Evolutionary conservation across 1,140 invertebrate species (phyloP).

Genomic region (Drosophila sturtevanti): DNA sequence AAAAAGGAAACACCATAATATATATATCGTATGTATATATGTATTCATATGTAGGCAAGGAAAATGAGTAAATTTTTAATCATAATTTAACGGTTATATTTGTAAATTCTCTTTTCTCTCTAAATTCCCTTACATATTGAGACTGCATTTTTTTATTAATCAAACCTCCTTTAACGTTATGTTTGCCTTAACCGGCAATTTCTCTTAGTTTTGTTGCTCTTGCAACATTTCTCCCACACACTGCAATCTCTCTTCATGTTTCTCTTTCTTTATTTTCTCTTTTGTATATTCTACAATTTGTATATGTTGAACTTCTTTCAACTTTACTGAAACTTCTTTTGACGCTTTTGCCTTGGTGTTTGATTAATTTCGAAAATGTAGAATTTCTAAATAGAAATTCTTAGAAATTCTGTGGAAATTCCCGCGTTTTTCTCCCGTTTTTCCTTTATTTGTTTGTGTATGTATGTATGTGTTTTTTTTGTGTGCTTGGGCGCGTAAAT

Average conservation of each 20-base stretch:
- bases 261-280: background rate
- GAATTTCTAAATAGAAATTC: conserved; percentile 71
- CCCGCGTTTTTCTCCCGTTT: conserved; percentile 28
- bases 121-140: background rate
- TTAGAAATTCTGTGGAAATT: conserved; percentile 65
- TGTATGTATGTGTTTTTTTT: conserved; percentile 18
- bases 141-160: conserved; percentile 1
- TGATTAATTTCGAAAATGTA: conserved; percentile 61
- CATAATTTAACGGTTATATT: background rate
- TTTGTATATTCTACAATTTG: background rate
- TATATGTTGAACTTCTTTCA: conserved; percentile 49
- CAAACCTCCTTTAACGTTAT: background rate
- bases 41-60: background rate
- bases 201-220: background rate
- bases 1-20: conserved; percentile 19
- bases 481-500: conserved; percentile 63
- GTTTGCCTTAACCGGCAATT: background rate
- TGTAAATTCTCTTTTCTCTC: background rate
- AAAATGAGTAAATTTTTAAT: background rate
- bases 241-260: background rate
- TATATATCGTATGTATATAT: too few species aligned
- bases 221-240: background rate
- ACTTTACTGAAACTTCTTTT: background rate
- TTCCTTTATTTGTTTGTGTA: conserved; percentile 20
- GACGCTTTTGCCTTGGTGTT: conserved; percentile 35